phyloP scores from a whole-genome alignment of 2,797 vertebrate species.

The Hirundo rustica region DNA sequence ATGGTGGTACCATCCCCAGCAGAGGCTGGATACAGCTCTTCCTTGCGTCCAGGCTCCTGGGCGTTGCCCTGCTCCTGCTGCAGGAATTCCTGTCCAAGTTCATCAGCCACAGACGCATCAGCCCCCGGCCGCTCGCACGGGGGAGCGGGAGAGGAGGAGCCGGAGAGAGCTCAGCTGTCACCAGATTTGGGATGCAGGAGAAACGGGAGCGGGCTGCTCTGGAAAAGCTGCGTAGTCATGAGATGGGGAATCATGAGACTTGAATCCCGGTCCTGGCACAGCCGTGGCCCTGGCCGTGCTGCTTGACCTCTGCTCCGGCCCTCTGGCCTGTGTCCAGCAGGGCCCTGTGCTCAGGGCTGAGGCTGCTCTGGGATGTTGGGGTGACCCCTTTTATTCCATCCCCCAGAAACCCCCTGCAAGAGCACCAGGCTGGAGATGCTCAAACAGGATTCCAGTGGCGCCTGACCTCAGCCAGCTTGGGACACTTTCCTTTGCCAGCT shows the following conservation, averaged over 20 bases:
- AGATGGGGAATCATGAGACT: not conserved
- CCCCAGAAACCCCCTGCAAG: not conserved
- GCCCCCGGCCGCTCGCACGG: fast-evolving
- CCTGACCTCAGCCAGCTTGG: not conserved
- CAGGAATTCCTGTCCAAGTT: conserved; percentile 2
- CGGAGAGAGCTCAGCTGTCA: conserved; percentile 24
- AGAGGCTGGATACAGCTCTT: not conserved
- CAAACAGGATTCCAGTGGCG: not conserved
- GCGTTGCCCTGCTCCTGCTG: not conserved
- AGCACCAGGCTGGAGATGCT: not conserved
- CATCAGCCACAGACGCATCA: not conserved
- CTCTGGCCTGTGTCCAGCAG: fast-evolving
- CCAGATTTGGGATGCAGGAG: not conserved
- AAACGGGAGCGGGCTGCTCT: not conserved
- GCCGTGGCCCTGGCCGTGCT: fast-evolving
- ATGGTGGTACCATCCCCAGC: not conserved
- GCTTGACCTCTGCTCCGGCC: not conserved
- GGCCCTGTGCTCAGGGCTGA: not conserved
- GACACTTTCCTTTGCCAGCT: not conserved
- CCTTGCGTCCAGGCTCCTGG: not conserved
- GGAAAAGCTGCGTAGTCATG: not conserved
- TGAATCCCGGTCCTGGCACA: not conserved
- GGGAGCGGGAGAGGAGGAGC: not conserved
- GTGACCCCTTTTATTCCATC: not conserved
- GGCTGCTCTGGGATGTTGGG: not conserved